Evolutionary conservation across 2,888 invertebrate species (phyloP).

Genomic region (Hofmannophila pseudospretella): DNA sequence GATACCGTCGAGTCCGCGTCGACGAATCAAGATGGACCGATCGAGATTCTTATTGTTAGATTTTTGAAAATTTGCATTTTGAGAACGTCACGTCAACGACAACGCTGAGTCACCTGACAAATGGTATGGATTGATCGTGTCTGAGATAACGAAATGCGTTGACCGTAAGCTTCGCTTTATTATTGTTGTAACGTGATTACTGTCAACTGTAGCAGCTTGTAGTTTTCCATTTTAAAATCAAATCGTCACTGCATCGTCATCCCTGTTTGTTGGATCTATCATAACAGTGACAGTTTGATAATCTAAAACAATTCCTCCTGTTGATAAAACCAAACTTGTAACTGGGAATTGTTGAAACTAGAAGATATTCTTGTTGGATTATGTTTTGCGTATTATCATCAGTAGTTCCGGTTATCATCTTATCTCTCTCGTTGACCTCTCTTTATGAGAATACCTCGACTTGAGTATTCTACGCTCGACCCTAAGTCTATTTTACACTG

Average conservation of each 20-base stretch:
- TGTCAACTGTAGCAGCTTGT: constrained; percentile 55
- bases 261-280: not conserved
- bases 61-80: constrained; percentile 76
- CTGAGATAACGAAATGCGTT: constrained; percentile 68
- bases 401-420: too few species aligned
- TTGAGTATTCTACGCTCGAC: too few species aligned
- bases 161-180: constrained; percentile 71
- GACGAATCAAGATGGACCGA: constrained; percentile 61
- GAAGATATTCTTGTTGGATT: too few species aligned
- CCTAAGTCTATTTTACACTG: too few species aligned
- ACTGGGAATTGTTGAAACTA: too few species aligned
- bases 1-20: constrained; percentile 70
- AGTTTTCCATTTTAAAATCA: constrained; percentile 11
- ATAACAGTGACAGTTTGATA: not conserved
- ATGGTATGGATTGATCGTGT: constrained; percentile 68
- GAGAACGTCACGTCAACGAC: constrained; percentile 73
- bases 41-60: constrained; percentile 72
- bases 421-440: too few species aligned
- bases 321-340: too few species aligned
- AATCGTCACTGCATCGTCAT: constrained; percentile 42
- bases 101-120: constrained; percentile 76
- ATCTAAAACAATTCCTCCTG: too few species aligned
- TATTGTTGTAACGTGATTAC: constrained; percentile 72
- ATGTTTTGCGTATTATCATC: too few species aligned
- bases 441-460: too few species aligned